Conservation (phyloP, 2,113 vertebrate species). For the Leiothrix lutea region DNA sequence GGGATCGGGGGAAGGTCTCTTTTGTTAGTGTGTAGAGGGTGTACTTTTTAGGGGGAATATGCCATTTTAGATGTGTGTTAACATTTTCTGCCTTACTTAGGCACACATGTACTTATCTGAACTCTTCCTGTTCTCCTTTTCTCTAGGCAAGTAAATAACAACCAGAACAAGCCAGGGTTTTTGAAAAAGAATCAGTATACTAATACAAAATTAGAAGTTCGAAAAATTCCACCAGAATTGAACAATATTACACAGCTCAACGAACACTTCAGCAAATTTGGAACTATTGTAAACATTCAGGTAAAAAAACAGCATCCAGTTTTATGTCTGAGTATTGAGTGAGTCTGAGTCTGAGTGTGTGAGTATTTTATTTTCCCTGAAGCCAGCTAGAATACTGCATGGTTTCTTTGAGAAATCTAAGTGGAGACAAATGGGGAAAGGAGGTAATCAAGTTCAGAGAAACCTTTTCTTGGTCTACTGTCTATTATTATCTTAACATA, state of each 20-base stretch:
- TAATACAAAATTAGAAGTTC: slow-evolving; percentile 94
- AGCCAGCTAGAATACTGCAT: not conserved
- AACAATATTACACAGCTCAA: slow-evolving; percentile 98
- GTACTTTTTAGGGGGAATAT: not conserved
- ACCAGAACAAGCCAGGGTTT: slow-evolving; percentile 86
- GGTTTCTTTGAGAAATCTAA: not conserved
- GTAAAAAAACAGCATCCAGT: slow-evolving; percentile 58
- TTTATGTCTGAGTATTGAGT: not conserved
- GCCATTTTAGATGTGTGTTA: not conserved
- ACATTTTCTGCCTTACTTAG: not conserved
- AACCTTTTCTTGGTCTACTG: not conserved
- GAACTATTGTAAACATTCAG: slow-evolving; percentile 98
- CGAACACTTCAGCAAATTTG: slow-evolving; percentile 98
- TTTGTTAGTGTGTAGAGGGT: not conserved
- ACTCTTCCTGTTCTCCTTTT: not conserved
- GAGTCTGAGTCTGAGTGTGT: too few species aligned
- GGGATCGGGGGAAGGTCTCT: not conserved
- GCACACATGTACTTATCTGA: not conserved
- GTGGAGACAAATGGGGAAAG: not conserved
- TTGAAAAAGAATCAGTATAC: slow-evolving; percentile 90
- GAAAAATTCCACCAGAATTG: slow-evolving; percentile 91
- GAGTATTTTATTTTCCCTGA: not conserved
- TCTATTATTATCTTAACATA: not conserved
- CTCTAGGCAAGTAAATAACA: slow-evolving; percentile 86
- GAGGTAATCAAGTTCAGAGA: not conserved